Percentiles rank a stretch among this genome's conserved stretches.
Evolutionary conservation across 2,888 invertebrate species (phyloP).

Genomic region (Empis livida): DNA sequence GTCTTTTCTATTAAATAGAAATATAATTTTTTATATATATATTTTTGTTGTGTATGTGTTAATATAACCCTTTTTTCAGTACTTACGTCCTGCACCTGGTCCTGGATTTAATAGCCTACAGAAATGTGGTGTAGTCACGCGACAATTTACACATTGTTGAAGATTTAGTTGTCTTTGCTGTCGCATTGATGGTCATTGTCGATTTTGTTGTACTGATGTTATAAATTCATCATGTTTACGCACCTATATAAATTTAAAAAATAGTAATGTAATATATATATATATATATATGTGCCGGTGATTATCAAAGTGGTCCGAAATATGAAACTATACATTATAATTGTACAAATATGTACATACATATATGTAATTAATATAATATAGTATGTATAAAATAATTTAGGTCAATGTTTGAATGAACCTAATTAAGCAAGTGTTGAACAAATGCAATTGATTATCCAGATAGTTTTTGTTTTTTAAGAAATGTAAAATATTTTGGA

Average conservation of each 20-base stretch:
- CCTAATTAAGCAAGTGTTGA: too few species aligned
- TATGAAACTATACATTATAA: too few species aligned
- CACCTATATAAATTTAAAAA: slow-evolving; percentile 19
- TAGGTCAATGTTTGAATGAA: too few species aligned
- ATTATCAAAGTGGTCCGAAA: too few species aligned
- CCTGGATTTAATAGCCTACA: slow-evolving; percentile 35
- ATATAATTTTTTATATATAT: background rate
- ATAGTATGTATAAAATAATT: background rate
- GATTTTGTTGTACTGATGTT: slow-evolving; percentile 19
- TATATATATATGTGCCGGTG: too few species aligned
- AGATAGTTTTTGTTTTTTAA: too few species aligned
- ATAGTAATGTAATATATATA: background rate
- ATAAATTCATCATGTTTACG: slow-evolving; percentile 34
- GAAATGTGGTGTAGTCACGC: slow-evolving; percentile 36
- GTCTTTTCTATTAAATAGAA: too few species aligned
- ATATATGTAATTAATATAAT: too few species aligned
- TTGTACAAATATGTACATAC: too few species aligned
- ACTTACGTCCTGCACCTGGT: slow-evolving; percentile 31
- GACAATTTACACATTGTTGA: slow-evolving; percentile 26
- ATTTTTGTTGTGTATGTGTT: background rate
- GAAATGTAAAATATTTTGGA: too few species aligned
- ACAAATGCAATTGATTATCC: too few species aligned
- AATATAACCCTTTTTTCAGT: slow-evolving; percentile 19
- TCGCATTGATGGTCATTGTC: slow-evolving; percentile 36
- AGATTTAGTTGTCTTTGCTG: slow-evolving; percentile 19